These are phyloP conservation scores for Bujurquina vittata DNA, from an alignment of 2,113 vertebrate genomes.

Conservation along the genomic window DNA sequence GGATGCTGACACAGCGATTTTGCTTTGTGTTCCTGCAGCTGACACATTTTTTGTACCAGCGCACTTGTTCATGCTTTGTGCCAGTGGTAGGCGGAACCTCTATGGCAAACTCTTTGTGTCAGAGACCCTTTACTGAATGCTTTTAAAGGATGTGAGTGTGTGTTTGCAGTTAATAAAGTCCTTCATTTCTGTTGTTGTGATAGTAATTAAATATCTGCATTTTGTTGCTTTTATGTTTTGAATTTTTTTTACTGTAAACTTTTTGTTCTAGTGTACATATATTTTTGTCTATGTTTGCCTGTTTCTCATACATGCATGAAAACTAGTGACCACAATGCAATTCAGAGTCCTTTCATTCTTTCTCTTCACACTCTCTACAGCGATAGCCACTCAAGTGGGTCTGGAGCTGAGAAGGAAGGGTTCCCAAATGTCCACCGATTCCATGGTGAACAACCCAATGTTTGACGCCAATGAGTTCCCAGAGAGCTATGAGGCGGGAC, in stretches of 20 bases:
- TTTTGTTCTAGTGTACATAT: constrained; percentile 62
- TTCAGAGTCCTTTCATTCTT: constrained; percentile 72
- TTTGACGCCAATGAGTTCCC: constrained; percentile 93
- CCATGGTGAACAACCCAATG: constrained; percentile 91
- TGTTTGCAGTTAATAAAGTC: constrained; percentile 59
- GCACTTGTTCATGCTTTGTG: constrained; percentile 21
- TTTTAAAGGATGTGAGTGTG: constrained; percentile 58
- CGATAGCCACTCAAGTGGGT: constrained; percentile 90
- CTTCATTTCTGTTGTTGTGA: constrained; percentile 43
- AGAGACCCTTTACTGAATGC: constrained; percentile 83
- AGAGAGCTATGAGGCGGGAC: constrained; percentile 95
- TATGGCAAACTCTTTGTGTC: constrained; percentile 88
- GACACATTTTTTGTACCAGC: constrained; percentile 34
- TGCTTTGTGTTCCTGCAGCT: constrained; percentile 50
- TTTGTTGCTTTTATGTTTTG: constrained; percentile 38
- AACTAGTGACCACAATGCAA: constrained; percentile 59
- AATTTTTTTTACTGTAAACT: constrained; percentile 18
- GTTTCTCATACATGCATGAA: constrained; percentile 61
- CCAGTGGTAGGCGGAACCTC: neutral
- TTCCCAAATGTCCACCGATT: constrained; percentile 95
- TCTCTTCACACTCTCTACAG: constrained; percentile 79
- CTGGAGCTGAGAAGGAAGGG: constrained; percentile 93
- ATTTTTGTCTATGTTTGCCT: constrained; percentile 48
- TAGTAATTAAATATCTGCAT: constrained; percentile 53
- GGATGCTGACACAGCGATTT: constrained; percentile 78